Conservation (phyloP, 1,140 invertebrate genomes). For the Bombus pascuorum region DNA sequence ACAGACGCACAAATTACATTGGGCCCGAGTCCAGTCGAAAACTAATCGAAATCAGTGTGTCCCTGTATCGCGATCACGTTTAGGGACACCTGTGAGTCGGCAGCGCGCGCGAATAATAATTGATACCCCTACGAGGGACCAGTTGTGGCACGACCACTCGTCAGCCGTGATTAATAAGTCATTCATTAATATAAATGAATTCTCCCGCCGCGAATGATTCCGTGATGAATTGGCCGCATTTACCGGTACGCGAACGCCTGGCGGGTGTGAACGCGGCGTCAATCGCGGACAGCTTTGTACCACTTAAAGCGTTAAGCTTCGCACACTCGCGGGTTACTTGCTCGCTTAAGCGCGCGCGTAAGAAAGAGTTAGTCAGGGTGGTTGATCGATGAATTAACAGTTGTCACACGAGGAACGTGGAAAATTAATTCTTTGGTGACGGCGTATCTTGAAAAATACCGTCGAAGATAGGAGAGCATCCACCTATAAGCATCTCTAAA, state of each 20-base stretch:
- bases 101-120: constrained; percentile 69
- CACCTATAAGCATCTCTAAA: too few species aligned
- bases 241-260: constrained; percentile 72
- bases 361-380: constrained; percentile 24
- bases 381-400: constrained; percentile 45
- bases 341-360: background rate
- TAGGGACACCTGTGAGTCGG: constrained; percentile 36
- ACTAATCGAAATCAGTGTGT: too few species aligned
- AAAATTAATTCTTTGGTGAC: too few species aligned
- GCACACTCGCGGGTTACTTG: constrained; percentile 51
- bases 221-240: constrained; percentile 75
- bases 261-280: constrained; percentile 73
- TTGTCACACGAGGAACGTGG: background rate
- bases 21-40: too few species aligned
- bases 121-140: constrained; percentile 63
- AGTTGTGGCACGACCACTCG: constrained; percentile 49
- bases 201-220: constrained; percentile 72
- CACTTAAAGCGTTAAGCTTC: constrained; percentile 65
- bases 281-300: constrained; percentile 70
- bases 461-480: too few species aligned
- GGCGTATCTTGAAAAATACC: too few species aligned
- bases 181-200: constrained; percentile 78
- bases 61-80: background rate
- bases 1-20: background rate
- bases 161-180: constrained; percentile 75